Percentiles rank a stretch among this genome's conserved stretches.
Conservation (phyloP, 1,140 invertebrate genomes). For the Bombus fervidus region DNA sequence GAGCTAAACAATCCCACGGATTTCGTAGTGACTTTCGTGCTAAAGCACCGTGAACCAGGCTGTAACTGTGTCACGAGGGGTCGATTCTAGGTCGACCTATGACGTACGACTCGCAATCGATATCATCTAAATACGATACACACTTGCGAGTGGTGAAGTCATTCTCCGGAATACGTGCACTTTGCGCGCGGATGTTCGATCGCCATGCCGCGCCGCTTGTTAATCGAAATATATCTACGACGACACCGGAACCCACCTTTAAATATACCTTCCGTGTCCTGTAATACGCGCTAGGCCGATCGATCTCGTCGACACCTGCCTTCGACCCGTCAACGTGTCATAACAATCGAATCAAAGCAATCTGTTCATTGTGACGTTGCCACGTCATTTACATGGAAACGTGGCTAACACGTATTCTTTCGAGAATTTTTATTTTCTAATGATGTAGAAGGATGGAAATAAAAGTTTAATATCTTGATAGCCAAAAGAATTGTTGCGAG, state of each 20-base stretch:
- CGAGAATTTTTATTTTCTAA: not conserved
- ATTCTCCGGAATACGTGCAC: conserved; percentile 53
- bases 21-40: conserved; percentile 22
- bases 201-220: not conserved
- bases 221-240: conserved; percentile 19
- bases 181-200: conserved; percentile 19
- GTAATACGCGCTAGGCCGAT: not conserved
- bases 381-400: conserved; percentile 3
- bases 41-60: conserved; percentile 5
- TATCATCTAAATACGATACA: conserved; percentile 70
- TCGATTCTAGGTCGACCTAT: conserved; percentile 64
- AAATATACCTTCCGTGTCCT: not conserved
- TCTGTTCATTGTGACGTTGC: conserved; percentile 1
- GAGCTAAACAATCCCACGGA: not conserved
- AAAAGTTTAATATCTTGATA: not conserved
- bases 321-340: not conserved
- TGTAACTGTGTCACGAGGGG: conserved; percentile 56
- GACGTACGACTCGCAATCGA: conserved; percentile 61
- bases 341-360: conserved; percentile 6
- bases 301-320: not conserved
- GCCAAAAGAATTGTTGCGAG: not conserved
- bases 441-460: too few relatives aligned
- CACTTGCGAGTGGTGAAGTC: conserved; percentile 61
- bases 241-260: conserved; percentile 8
- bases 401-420: not conserved